Percentiles rank a stretch among this genome's conserved stretches.
These are phyloP conservation scores for Megalurothrips usitatus DNA, from an alignment of 2,888 invertebrate species.

Conservation along the genomic window DNA sequence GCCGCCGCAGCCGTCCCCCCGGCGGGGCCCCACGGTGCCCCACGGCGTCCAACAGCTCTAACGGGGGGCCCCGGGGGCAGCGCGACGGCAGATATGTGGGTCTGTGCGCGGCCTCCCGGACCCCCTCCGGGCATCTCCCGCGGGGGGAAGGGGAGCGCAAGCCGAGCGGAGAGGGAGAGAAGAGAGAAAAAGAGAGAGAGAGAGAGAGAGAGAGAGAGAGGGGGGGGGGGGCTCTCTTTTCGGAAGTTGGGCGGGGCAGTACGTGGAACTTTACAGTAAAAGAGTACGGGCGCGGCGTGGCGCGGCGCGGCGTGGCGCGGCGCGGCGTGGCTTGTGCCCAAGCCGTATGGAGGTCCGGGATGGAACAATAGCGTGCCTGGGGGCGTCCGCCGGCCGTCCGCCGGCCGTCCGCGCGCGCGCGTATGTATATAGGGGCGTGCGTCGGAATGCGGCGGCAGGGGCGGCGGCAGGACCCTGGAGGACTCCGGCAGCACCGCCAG, in stretches of 20 bases:
- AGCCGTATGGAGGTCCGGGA: not conserved
- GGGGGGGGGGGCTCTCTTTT: not conserved
- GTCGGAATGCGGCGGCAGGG: not conserved
- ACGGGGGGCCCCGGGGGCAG: too few species aligned
- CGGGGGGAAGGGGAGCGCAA: not conserved
- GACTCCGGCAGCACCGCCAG: too few species aligned
- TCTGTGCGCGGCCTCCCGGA: not conserved
- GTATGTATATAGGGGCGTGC: not conserved
- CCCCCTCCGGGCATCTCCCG: not conserved
- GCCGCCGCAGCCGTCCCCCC: too few species aligned
- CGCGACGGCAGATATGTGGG: too few species aligned
- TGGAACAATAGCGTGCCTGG: constrained; percentile 1
- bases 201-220: too few species aligned
- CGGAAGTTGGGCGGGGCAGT: constrained; percentile 21
- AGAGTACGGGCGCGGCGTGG: constrained; percentile 8
- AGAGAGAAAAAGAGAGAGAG: too few species aligned
- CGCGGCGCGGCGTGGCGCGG: not conserved
- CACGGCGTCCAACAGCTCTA: too few species aligned
- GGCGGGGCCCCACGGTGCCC: too few species aligned
- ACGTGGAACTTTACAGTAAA: constrained; percentile 6
- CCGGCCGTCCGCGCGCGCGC: not conserved
- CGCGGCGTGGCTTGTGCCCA: not conserved
- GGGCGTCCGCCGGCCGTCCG: not conserved
- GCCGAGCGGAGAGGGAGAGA: not conserved
- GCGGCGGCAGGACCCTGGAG: not conserved